These are phyloP conservation scores for Serripes groenlandicus DNA, from an alignment of 2,888 invertebrate genomes.

Conservation along the genomic window DNA sequence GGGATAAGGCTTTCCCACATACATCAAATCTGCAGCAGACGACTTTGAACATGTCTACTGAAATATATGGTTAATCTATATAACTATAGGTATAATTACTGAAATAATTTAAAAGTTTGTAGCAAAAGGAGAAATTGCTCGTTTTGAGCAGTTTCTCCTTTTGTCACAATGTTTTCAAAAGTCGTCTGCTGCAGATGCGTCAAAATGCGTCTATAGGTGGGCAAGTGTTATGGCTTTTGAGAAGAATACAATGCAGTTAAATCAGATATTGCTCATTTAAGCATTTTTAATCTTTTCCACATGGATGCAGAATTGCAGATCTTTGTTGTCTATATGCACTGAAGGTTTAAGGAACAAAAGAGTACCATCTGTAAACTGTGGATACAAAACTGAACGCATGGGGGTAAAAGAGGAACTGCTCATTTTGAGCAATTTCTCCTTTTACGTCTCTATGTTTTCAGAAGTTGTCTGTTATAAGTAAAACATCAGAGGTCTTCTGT, in stretches of 20 bases:
- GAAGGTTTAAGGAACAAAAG: background rate
- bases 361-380: background rate
- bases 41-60: background rate
- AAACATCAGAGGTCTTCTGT: too few relatives aligned
- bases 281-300: background rate
- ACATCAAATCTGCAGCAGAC: background rate
- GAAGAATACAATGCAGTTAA: background rate
- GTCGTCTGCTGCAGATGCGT: background rate
- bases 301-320: too few relatives aligned
- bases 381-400: background rate
- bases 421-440: constrained; percentile 1
- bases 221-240: background rate
- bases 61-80: background rate
- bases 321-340: too few relatives aligned
- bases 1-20: background rate
- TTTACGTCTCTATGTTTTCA: background rate
- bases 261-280: background rate
- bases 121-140: background rate
- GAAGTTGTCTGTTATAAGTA: too few relatives aligned
- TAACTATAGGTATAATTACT: background rate
- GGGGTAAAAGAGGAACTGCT: background rate
- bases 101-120: background rate
- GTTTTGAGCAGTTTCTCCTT: background rate
- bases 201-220: too few relatives aligned
- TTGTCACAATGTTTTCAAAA: background rate